A percentile compares a stretch with the other conserved stretches of the same genome.
Conservation (phyloP, 2,797 vertebrate species). For the Percopsis omiscomaycus region DNA sequence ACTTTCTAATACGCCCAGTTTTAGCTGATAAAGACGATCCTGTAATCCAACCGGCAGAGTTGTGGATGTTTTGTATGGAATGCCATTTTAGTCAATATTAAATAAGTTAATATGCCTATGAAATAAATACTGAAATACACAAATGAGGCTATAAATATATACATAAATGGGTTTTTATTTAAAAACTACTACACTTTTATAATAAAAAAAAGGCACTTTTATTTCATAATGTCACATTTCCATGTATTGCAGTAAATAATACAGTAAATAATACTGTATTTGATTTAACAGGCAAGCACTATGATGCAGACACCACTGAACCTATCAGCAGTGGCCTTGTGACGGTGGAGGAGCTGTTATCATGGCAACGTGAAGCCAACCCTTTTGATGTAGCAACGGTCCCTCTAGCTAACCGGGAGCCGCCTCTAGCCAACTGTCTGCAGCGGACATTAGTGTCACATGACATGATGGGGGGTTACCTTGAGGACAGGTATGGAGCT, state of each 20-base stretch:
- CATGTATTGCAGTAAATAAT: no score
- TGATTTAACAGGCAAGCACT: constrained; percentile 77
- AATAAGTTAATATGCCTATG: no score
- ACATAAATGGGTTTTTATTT: no score
- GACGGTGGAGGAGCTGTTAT: constrained; percentile 83
- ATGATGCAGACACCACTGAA: constrained; percentile 82
- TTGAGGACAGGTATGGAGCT: constrained; percentile 85
- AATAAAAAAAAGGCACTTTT: no score
- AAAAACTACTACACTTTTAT: no score
- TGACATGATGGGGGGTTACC: constrained; percentile 94
- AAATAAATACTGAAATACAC: no score
- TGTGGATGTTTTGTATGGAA: not conserved
- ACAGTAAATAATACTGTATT: no score
- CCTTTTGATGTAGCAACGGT: constrained; percentile 80
- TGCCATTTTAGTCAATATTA: no score
- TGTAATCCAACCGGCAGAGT: not conserved
- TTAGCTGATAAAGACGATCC: not conserved
- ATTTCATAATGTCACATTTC: no score
- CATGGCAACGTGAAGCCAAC: constrained; percentile 80
- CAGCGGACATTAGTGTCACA: constrained; percentile 89
- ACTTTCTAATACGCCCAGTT: not conserved
- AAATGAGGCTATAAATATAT: no score
- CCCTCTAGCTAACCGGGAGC: constrained; percentile 77
- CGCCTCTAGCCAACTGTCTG: constrained; percentile 64
- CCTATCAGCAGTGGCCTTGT: constrained; percentile 86